Evolutionary conservation across 2,797 vertebrate genomes (phyloP).

Genomic region (Triplophysa bombifrons): DNA sequence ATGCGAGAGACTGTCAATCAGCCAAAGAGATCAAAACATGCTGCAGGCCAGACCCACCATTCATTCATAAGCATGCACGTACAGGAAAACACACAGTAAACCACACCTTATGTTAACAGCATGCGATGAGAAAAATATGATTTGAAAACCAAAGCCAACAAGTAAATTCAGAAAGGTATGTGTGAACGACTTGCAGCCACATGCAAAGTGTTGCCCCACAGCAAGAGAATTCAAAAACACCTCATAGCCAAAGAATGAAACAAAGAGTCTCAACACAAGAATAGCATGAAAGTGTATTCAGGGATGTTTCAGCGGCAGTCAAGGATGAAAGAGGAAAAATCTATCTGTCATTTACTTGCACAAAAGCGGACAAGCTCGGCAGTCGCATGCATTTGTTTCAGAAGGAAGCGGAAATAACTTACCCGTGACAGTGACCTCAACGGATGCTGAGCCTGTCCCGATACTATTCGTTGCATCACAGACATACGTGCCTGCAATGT

Average conservation of each 20-base stretch:
- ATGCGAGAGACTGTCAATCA: constrained; percentile 10
- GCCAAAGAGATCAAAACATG: constrained; percentile 17
- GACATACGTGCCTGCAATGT: constrained; percentile 88
- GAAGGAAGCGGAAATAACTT: constrained; percentile 55
- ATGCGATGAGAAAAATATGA: constrained; percentile 35
- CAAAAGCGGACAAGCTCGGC: constrained; percentile 4
- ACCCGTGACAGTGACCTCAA: constrained; percentile 96
- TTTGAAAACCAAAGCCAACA: neutral
- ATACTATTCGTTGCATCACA: constrained; percentile 95
- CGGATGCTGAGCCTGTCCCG: constrained; percentile 86
- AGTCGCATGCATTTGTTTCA: constrained; percentile 6
- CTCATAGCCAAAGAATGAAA: constrained; percentile 9
- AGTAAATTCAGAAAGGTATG: constrained; percentile 19
- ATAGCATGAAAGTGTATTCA: neutral
- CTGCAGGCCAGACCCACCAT: constrained; percentile 34
- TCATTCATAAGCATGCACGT: constrained; percentile 28
- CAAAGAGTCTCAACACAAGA: neutral
- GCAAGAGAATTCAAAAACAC: constrained; percentile 1
- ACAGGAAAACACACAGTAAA: constrained; percentile 21
- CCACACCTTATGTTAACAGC: constrained; percentile 44
- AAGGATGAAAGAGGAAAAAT: neutral
- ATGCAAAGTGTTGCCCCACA: constrained; percentile 30
- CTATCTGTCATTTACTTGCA: constrained; percentile 19
- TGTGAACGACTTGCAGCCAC: constrained; percentile 22
- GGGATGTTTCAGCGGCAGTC: constrained; percentile 54